These are phyloP conservation scores for Pseudochirops cupreus DNA, from an alignment of 2,797 vertebrate genomes.

Conservation along the genomic window DNA sequence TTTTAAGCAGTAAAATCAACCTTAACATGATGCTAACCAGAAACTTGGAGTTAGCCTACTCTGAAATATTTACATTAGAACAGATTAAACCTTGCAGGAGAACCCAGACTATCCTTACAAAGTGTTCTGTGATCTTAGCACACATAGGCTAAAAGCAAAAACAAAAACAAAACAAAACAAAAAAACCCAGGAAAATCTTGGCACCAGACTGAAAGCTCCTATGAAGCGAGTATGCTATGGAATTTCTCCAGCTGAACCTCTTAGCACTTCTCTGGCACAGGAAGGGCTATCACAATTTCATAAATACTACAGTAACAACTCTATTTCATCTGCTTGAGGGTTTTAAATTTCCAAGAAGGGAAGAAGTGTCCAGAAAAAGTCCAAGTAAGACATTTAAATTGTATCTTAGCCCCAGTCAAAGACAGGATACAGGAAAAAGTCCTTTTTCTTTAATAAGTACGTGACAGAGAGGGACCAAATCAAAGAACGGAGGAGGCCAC, in stretches of 20 bases:
- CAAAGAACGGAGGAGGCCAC: neutral
- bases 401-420: constrained; percentile 30
- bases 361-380: constrained; percentile 18
- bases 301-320: neutral
- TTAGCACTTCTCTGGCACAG: neutral
- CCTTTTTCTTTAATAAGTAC: neutral
- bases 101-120: constrained; percentile 79
- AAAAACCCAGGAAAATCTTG: constrained; percentile 33
- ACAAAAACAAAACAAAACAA: constrained; percentile 67
- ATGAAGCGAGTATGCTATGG: neutral
- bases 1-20: constrained; percentile 88
- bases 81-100: constrained; percentile 81
- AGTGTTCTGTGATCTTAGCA: constrained; percentile 80
- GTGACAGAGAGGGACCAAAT: neutral
- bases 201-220: neutral
- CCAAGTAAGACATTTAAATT: neutral
- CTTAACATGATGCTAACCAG: constrained; percentile 83
- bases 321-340: neutral
- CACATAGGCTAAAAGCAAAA: constrained; percentile 77
- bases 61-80: constrained; percentile 87
- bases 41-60: constrained; percentile 80
- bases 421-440: neutral
- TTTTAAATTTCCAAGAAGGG: constrained; percentile 36
- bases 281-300: neutral
- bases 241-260: neutral